Percentiles rank a stretch among this genome's conserved stretches.
Evolutionary conservation across 2,113 vertebrate species (phyloP).

Genomic region (Barbus barbus): DNA sequence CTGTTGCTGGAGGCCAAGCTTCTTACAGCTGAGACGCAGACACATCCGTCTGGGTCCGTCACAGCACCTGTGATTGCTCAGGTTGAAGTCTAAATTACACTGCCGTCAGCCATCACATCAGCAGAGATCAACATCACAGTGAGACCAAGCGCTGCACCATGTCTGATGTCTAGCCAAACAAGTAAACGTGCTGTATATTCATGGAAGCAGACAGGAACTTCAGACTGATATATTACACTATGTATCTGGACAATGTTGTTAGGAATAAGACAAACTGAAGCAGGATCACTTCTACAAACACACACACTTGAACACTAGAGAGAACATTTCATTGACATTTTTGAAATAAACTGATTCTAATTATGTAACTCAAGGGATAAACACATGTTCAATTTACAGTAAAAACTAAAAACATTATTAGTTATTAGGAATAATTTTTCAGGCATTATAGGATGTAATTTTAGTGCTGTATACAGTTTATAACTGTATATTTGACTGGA

Average conservation of each 20-base stretch:
- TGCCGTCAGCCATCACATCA: slow-evolving; percentile 25
- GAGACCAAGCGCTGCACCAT: background rate
- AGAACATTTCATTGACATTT: background rate
- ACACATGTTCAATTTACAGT: background rate
- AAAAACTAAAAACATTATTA: background rate
- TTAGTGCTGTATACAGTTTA: background rate
- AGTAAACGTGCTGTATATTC: background rate
- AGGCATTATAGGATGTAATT: background rate
- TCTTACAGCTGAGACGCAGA: slow-evolving; percentile 28
- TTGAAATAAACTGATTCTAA: background rate
- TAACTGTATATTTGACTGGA: background rate
- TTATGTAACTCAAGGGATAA: background rate
- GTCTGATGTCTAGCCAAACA: slow-evolving; percentile 5
- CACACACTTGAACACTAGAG: background rate
- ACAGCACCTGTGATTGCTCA: slow-evolving; percentile 46
- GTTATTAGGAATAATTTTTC: background rate
- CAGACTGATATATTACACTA: background rate
- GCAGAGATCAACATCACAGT: slow-evolving; percentile 31
- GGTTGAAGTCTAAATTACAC: slow-evolving; percentile 28
- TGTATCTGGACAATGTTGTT: background rate
- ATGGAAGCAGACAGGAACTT: background rate
- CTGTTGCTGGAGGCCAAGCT: slow-evolving; percentile 16
- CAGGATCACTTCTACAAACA: background rate
- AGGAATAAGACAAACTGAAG: background rate
- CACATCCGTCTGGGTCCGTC: slow-evolving; percentile 30